These are phyloP conservation scores for Melangyna quadrimaculata DNA, from an alignment of 2,888 invertebrate genomes.

Conservation along the genomic window DNA sequence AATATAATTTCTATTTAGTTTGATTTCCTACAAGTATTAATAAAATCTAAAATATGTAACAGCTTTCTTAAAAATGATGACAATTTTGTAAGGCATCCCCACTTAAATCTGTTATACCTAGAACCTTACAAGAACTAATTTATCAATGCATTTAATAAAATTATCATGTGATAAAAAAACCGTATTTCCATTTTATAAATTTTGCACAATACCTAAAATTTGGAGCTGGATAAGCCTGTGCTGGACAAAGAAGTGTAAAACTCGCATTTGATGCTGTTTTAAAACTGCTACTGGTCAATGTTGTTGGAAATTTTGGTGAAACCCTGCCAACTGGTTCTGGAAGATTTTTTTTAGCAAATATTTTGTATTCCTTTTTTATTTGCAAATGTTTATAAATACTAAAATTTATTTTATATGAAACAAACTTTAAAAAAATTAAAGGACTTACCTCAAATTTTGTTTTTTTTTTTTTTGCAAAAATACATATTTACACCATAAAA, in stretches of 20 bases:
- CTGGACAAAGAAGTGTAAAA: conserved; percentile 85
- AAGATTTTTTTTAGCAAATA: conserved; percentile 58
- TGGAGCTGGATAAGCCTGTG: conserved; percentile 87
- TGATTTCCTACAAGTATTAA: no score
- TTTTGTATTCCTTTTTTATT: not conserved
- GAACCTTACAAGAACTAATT: no score
- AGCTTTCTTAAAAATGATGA: no score
- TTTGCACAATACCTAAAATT: conserved; percentile 82
- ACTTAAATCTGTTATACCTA: no score
- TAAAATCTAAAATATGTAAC: no score
- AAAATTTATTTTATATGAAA: conserved; percentile 17
- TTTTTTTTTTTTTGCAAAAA: conserved; percentile 5
- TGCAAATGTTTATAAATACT: conserved; percentile 15
- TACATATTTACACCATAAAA: conserved; percentile 20
- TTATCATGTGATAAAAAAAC: no score
- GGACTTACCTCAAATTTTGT: conserved; percentile 57
- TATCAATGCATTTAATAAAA: no score
- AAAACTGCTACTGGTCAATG: conserved; percentile 85
- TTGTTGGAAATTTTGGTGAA: conserved; percentile 86
- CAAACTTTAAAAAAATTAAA: conserved; percentile 14
- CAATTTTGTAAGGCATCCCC: no score
- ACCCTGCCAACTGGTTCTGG: conserved; percentile 89
- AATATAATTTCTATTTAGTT: no score
- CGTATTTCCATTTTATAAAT: not conserved
- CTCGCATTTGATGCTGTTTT: conserved; percentile 82